Base-by-base conservation (phyloP, 2,113 vertebrate species). In the Cinclus mexicanus region DNA sequence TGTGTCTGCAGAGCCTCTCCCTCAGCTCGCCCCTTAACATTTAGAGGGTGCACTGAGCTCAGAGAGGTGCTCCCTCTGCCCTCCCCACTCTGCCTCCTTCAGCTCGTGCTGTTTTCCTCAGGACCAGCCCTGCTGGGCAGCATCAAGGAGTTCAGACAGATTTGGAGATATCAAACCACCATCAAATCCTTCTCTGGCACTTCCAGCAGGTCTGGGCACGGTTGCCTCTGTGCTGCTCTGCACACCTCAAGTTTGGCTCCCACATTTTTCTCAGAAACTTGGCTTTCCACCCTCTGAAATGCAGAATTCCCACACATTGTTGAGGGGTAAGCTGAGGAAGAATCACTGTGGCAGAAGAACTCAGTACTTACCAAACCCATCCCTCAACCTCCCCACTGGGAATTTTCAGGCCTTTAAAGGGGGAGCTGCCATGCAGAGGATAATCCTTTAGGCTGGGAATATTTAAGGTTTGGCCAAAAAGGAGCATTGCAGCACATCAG, bases 331-430 rank as follows among this genome's bases (percentile, higher is more conserved):
- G 37, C 31, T 53, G 65, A 88, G 63, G 41, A 50, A 4, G 17
- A 3, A 52, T n/a, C 6, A 0, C 5, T 4, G 11, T 6, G 10
- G 11, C 5, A 20, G 74, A 41, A 50, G 61, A 68, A 42, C 3
- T 52, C 49, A 18, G 17, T 5, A 9, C 37, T 61, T 42, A 56
- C 15, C 60, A 35, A 8, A 53, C 3, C 25, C 63, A 44, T 2
- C 33, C 35, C 26, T 77, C 75, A 39, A 6, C 18, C 25, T 60
- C 41, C 44, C 8, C 49, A 7, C 5, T 9, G 16, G 29, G n/a
- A 46, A 41, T 59, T 61, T 31, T 41, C 74, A 87, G 42, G 44
- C 42, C 46, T 44, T 61, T 47, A 33, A 56, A 31, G 35, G n/a
- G 2, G 29, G 41, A 79, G 47, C 31, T 76, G 52, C 28, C 24